Evolutionary conservation across 2,888 invertebrate species (phyloP), one percentile per base, ranked within the genome.

Genomic region (Sylvicola fuscatus): DNA sequence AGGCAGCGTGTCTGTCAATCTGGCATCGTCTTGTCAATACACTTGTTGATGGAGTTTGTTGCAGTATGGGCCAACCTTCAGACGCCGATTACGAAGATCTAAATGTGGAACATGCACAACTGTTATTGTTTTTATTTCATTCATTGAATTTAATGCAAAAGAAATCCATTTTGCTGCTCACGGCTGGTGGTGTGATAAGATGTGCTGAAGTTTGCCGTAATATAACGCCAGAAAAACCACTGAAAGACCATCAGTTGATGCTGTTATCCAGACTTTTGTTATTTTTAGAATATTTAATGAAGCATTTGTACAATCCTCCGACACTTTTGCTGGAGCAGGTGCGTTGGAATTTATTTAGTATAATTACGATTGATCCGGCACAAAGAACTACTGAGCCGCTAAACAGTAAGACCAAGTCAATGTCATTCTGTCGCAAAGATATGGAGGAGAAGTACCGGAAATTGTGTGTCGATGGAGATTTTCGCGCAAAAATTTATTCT

Each of bases 91-190:
- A 51, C 39, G 57, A 56, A 71, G 93, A 93, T 64, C 62, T 95
- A 40, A 95, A 93, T 56, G 87, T 93, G 34, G 95, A 95, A 54
- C 93, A 95, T 58, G 82, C 90, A 0, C 93, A 95, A 56, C 65
- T 95, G 27, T 60, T 95, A 41, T 67, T 95, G 7, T 93, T 93
- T 54, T 63, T 95, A 10, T 95, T 95, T 59, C 93, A 95, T 58
- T 87, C 90, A 0, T 60, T 95, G 39, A 90, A 89, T 47, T 64
- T 95, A 41, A 90, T 92, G 86, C 90, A 93, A 60, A 95, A 93
- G 61, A 95, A 95, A 56, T 81, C 84, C 2, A 83, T 95, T 2
- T 64, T 95, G 27, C 65, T 93, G 7, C 66, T 81, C 46, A 78
- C 82, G 26, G 78, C 83, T 2, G 79, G 81, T 41, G 82, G 73